Percentiles rank a stretch among this genome's conserved stretches.
These are phyloP conservation scores for Drosophila kambysellisi DNA, from an alignment of 2,888 invertebrate species.

Conservation along the genomic window DNA sequence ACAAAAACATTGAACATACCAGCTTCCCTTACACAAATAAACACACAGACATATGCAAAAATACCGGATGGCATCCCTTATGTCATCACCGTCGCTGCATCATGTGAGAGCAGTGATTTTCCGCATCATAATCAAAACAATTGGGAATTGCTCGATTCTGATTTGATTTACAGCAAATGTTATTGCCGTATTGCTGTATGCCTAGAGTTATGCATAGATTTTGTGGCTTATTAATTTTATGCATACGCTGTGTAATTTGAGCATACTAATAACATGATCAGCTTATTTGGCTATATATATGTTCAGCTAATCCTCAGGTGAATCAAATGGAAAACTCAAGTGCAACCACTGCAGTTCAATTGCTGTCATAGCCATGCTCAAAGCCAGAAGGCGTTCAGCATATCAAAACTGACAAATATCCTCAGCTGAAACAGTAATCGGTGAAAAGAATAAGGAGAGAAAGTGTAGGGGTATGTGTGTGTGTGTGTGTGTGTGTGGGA, in stretches of 20 bases:
- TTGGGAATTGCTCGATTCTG: constrained; percentile 40
- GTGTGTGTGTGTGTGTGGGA: neutral
- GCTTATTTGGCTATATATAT: constrained; percentile 14
- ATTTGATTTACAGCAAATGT: constrained; percentile 32
- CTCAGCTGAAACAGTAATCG: constrained; percentile 35
- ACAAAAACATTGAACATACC: constrained; percentile 41
- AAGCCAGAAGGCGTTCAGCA: constrained; percentile 21
- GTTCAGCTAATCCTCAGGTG: constrained; percentile 68
- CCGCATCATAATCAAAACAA: constrained; percentile 43
- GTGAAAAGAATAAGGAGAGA: neutral
- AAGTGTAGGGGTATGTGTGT: neutral
- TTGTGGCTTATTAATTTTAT: constrained; percentile 50
- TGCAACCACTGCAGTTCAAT: constrained; percentile 20
- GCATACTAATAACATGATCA: constrained; percentile 68
- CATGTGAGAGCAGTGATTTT: constrained; percentile 23
- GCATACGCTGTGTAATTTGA: constrained; percentile 71
- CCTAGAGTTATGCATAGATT: constrained; percentile 57
- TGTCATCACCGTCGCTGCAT: constrained; percentile 27
- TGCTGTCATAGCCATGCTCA: constrained; percentile 46
- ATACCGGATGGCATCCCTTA: constrained; percentile 28
- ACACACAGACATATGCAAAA: neutral
- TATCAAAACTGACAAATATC: constrained; percentile 59
- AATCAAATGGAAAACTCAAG: constrained; percentile 46
- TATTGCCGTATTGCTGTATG: constrained; percentile 13
- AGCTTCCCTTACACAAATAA: neutral